A percentile compares a stretch with the other conserved stretches of the same genome.
Evolutionary conservation across 1,140 invertebrate species (phyloP).

Genomic region (Leptopilina clavipes): DNA sequence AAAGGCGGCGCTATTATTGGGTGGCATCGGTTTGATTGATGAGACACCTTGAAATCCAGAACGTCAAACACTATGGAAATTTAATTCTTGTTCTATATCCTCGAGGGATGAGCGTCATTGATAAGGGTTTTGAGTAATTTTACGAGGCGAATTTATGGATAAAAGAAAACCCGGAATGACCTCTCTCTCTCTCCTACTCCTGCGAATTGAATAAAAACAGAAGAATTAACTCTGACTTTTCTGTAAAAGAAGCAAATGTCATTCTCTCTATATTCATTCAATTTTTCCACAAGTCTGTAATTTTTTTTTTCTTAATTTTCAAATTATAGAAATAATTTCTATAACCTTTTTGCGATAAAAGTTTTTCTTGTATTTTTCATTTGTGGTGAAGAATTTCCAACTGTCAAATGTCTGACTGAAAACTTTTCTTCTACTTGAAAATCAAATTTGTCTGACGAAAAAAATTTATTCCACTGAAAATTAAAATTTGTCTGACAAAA

Average conservation of each 20-base stretch:
- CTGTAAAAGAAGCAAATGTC: no score
- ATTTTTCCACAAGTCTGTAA: no score
- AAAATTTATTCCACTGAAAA: no score
- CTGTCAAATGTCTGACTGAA: no score
- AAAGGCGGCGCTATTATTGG: conserved; percentile 23
- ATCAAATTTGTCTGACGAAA: no score
- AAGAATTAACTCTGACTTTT: no score
- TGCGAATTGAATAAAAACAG: not conserved
- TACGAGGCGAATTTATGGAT: conserved; percentile 34
- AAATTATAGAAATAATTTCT: no score
- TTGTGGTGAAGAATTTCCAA: not conserved
- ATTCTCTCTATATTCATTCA: no score
- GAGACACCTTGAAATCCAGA: conserved; percentile 25
- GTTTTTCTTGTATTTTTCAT: not conserved
- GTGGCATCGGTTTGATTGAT: conserved; percentile 26
- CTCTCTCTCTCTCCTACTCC: not conserved
- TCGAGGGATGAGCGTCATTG: conserved; percentile 41
- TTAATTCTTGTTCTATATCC: conserved; percentile 32
- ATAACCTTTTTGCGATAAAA: no score
- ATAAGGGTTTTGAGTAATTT: conserved; percentile 42
- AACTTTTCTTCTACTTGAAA: no score
- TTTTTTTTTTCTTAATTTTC: no score
- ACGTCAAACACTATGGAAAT: conserved; percentile 41
- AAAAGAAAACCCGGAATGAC: conserved; percentile 22
- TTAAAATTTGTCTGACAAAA: no score